Evolutionary conservation across 2,113 vertebrate species (phyloP).

Genomic region (Suricata suricatta): DNA sequence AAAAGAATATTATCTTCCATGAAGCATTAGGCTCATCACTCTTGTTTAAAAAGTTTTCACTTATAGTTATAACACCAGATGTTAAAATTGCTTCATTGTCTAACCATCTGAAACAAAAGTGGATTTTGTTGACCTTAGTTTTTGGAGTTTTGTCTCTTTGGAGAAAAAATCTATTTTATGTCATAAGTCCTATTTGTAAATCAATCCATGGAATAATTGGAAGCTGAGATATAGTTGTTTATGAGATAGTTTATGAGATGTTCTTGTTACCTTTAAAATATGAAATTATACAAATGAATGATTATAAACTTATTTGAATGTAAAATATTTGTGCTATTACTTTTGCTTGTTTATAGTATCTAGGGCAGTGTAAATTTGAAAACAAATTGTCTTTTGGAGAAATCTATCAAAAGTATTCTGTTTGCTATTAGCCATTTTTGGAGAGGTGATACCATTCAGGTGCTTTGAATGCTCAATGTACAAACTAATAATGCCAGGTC

Average conservation of each 20-base stretch:
- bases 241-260: neutral
- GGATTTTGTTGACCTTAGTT: neutral
- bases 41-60: neutral
- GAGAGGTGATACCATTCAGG: neutral
- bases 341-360: neutral
- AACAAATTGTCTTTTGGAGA: neutral
- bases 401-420: neutral
- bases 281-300: neutral
- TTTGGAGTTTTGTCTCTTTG: neutral
- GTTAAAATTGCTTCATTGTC: constrained; percentile 28
- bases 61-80: neutral
- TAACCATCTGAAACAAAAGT: constrained; percentile 28
- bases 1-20: neutral
- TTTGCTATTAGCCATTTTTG: neutral
- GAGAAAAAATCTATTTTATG: neutral
- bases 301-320: neutral
- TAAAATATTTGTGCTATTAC: neutral
- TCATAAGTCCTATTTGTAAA: neutral
- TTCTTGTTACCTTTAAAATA: neutral
- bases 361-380: neutral
- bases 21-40: neutral
- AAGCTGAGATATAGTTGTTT: neutral
- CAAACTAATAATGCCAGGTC: neutral
- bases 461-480: neutral
- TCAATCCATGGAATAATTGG: neutral